Evolutionary conservation across 2,113 vertebrate species (phyloP).

Genomic region (Elanus axillaris): DNA sequence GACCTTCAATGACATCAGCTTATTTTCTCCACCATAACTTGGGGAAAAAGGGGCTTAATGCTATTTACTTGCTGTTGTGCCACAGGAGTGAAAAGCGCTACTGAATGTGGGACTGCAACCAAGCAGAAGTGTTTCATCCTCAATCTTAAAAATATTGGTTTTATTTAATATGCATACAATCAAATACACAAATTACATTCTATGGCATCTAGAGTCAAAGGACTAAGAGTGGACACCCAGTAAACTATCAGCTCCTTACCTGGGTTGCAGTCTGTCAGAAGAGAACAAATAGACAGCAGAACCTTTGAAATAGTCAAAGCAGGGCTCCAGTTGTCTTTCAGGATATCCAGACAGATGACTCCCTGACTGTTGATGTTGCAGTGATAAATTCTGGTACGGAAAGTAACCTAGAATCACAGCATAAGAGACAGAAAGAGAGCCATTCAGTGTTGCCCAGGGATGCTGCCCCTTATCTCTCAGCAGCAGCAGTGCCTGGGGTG

Average conservation of each 20-base stretch:
- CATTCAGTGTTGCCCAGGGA: not conserved
- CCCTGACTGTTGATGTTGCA: constrained; percentile 96
- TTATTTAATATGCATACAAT: not conserved
- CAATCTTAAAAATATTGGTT: not conserved
- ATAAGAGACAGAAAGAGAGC: not conserved
- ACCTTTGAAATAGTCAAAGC: constrained; percentile 94
- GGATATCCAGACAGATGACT: constrained; percentile 92
- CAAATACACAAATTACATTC: not conserved
- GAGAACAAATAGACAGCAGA: constrained; percentile 91
- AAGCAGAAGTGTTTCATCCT: not conserved
- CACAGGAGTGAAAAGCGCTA: not conserved
- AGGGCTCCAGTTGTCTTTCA: constrained; percentile 93
- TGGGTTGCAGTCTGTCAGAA: constrained; percentile 92
- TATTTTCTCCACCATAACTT: not conserved
- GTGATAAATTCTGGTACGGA: constrained; percentile 91
- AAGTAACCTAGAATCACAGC: constrained; percentile 79
- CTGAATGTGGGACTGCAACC: not conserved
- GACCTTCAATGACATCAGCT: not conserved
- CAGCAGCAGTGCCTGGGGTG: not conserved
- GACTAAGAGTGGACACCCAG: not conserved
- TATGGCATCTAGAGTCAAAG: not conserved
- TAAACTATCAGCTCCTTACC: constrained; percentile 72
- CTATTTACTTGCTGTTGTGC: not conserved
- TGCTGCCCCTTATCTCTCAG: not conserved
- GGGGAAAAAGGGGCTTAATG: not conserved